Evolutionary conservation across 37 sponge, comb jelly and placozoan species (phyloP), one percentile per base, ranked within the genome.

Genomic region (Amphimedon queenslandica): DNA sequence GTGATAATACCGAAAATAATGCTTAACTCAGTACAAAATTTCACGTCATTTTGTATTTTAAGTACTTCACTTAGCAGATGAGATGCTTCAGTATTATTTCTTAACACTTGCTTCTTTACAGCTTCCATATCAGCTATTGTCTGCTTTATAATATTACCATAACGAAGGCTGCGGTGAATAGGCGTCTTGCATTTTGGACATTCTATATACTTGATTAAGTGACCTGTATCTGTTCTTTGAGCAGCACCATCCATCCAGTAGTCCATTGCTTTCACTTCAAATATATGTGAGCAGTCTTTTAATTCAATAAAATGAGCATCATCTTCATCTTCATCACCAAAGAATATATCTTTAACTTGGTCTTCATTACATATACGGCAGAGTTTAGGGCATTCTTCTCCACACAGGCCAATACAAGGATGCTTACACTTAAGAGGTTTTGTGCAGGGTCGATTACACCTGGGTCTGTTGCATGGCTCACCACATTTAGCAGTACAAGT

Each of bases 391-490:
- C 95, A 94, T 30, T 57, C 40, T 64, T 94, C 95, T 36, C 95
- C 95, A 87, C 95, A 94, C 4, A 94, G 78, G 0, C 95, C 95
- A 83, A 94, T 87, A 53, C 95, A 94, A 2, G 56, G 80, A 39
- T 94, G 95, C 10, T 75, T 71, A 83, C 95, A 94, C 37, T 41
- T 64, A 40, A 89, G 35, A 13, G 28, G 8, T 64, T 82, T 71
- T 21, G 1, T 31, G 37, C 92, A 91, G 0, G 78, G 70, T 25
- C 37, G 33, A 37, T 90, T 30, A 76, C 95, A 94, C 34, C 55
- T 73, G 29, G 81, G 90, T 25, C 94, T 83, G 42, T 90, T 61
- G 60, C 94, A 93, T 18, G 39, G 35, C 55, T 90, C 84, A 36
- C 90, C 87, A 85, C 94, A 93, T 53, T 28, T 63, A 35, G 73